These are phyloP conservation scores for Sabellastarte sp. DNA, from an alignment of 2,888 invertebrate species.

Conservation along the genomic window DNA sequence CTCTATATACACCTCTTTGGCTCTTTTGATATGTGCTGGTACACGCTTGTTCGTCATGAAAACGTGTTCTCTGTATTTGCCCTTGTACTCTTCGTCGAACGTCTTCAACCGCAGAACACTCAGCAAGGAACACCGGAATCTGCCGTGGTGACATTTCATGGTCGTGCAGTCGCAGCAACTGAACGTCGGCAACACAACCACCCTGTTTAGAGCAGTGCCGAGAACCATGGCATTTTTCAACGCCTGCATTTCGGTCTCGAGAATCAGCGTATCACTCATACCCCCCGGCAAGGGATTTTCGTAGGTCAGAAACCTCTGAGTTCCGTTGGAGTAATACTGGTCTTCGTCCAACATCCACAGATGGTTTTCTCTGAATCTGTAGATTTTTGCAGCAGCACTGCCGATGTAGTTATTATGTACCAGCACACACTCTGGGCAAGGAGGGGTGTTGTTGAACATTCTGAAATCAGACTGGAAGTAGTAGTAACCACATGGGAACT, in stretches of 20 bases:
- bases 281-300: slow-evolving; percentile 23
- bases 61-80: slow-evolving; percentile 23
- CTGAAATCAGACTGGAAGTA: slow-evolving; percentile 26
- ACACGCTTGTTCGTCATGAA: no score
- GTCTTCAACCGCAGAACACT: slow-evolving; percentile 13
- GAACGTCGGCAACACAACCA: slow-evolving; percentile 27
- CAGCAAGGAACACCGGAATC: slow-evolving; percentile 19
- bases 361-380: slow-evolving; percentile 28
- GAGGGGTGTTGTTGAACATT: slow-evolving; percentile 21
- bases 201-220: slow-evolving; percentile 15
- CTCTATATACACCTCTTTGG: no score
- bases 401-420: slow-evolving; percentile 32
- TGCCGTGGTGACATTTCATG: slow-evolving; percentile 15
- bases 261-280: neutral
- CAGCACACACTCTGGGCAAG: slow-evolving; percentile 23
- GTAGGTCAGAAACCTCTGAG: slow-evolving; percentile 22
- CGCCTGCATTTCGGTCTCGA: slow-evolving; percentile 12
- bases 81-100: slow-evolving; percentile 18
- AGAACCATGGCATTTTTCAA: slow-evolving; percentile 24
- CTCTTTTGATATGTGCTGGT: no score
- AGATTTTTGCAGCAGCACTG: slow-evolving; percentile 23
- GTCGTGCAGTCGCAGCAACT: slow-evolving; percentile 25
- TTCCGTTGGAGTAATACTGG: slow-evolving; percentile 22
- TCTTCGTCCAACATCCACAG: slow-evolving; percentile 23
- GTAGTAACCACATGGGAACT: slow-evolving; percentile 25